Percentiles rank a stretch among this genome's conserved stretches.
Conservation (phyloP, 2,888 invertebrate genomes). For the Globia sparganii region DNA sequence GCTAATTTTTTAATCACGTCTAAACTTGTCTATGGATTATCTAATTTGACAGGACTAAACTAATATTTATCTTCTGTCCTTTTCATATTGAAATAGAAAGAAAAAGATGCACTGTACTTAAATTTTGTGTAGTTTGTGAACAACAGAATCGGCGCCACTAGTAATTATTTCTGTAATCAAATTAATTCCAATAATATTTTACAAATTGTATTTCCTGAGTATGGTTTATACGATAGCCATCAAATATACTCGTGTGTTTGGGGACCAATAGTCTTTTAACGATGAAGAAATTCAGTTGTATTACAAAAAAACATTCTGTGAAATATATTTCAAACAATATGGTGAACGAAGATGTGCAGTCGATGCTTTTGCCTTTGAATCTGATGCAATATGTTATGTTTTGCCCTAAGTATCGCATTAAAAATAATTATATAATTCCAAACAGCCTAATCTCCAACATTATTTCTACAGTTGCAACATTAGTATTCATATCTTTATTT, state of each 20-base stretch:
- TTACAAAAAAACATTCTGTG: not conserved
- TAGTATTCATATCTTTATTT: slow-evolving; percentile 20
- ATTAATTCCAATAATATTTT: too few species aligned
- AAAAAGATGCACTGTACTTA: too few species aligned
- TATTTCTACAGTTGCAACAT: slow-evolving; percentile 20
- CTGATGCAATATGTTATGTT: slow-evolving; percentile 25
- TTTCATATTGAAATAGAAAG: too few species aligned
- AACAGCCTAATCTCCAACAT: slow-evolving; percentile 1
- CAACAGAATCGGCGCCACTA: too few species aligned
- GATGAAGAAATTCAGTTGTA: slow-evolving; percentile 5
- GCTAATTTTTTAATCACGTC: too few species aligned
- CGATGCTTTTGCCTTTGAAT: slow-evolving; percentile 32
- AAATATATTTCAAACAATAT: not conserved
- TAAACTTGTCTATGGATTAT: too few species aligned
- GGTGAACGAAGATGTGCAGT: slow-evolving; percentile 27
- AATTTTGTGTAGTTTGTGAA: too few species aligned
- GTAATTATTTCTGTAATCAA: too few species aligned
- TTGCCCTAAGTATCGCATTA: slow-evolving; percentile 25
- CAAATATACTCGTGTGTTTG: not conserved
- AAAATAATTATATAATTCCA: slow-evolving; percentile 4
- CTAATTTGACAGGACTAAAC: too few species aligned
- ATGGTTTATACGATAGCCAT: too few species aligned
- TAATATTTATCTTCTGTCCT: too few species aligned
- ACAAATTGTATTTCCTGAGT: too few species aligned
- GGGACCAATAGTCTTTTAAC: not conserved